These are phyloP conservation scores for Arctocebus calabarensis DNA, from an alignment of 2,797 vertebrate genomes.

Conservation along the genomic window DNA sequence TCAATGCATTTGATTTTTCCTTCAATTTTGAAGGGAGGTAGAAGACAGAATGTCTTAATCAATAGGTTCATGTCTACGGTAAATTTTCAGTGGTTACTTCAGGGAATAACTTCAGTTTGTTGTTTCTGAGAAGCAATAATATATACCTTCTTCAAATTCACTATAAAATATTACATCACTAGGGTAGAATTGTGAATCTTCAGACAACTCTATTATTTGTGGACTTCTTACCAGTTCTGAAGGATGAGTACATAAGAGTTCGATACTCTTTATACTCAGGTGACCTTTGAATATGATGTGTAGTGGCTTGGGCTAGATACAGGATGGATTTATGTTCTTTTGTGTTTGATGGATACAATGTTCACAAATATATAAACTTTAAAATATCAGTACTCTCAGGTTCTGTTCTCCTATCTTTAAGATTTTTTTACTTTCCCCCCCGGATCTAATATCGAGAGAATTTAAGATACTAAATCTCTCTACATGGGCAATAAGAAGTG, in stretches of 20 bases:
- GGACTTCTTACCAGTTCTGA: background rate
- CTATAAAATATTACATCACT: background rate
- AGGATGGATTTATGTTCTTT: background rate
- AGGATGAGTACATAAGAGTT: background rate
- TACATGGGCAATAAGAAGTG: background rate
- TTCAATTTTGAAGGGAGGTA: slow-evolving; percentile 21
- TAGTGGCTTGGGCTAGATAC: background rate
- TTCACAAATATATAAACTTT: slow-evolving; percentile 6
- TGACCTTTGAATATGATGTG: background rate
- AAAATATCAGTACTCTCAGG: background rate
- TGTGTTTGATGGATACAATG: background rate
- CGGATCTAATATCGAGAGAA: slow-evolving; percentile 5
- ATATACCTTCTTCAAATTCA: background rate
- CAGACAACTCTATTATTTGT: background rate
- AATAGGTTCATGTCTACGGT: background rate
- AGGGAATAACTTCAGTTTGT: background rate
- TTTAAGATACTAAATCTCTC: background rate
- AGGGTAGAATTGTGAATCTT: background rate
- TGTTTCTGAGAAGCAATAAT: background rate
- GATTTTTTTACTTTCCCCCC: background rate
- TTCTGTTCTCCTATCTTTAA: slow-evolving; percentile 28
- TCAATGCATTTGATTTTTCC: background rate
- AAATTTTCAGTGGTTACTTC: background rate
- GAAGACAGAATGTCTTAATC: slow-evolving; percentile 8
- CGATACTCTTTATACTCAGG: background rate